phyloP scores from a whole-genome alignment of 2,797 vertebrate species.

The Xenentodon cancila region DNA sequence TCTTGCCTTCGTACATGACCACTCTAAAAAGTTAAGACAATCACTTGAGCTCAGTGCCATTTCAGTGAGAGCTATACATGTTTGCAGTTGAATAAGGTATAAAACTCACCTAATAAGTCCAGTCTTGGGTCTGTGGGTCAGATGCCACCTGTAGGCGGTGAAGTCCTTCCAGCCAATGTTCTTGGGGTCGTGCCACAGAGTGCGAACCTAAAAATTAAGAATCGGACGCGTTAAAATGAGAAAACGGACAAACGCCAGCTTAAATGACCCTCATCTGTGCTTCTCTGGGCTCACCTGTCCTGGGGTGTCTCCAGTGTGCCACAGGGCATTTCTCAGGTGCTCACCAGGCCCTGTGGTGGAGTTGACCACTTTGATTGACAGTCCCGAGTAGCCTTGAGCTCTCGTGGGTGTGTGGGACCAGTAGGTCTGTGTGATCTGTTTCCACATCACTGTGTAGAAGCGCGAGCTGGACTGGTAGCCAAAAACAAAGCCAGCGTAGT shows the following conservation, averaged over 20 bases:
- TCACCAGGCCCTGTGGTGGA: constrained; percentile 98
- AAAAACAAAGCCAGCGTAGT: constrained; percentile 98
- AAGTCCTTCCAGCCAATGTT: constrained; percentile 99
- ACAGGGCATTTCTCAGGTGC: constrained; percentile 97
- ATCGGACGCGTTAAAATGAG: constrained; percentile 20
- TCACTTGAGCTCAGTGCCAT: constrained; percentile 27
- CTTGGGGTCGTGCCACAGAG: constrained; percentile 98
- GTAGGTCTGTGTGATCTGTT: constrained; percentile 98
- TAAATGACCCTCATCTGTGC: neutral
- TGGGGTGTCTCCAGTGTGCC: constrained; percentile 97
- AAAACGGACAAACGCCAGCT: constrained; percentile 12
- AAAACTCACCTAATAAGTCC: constrained; percentile 92
- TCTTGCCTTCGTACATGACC: constrained; percentile 98
- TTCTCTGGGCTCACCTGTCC: constrained; percentile 86
- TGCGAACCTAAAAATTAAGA: constrained; percentile 86
- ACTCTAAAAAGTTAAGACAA: constrained; percentile 80
- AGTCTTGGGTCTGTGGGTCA: constrained; percentile 96
- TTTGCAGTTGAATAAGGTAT: constrained; percentile 9
- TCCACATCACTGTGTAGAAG: constrained; percentile 99
- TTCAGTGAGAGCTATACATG: neutral
- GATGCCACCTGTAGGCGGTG: constrained; percentile 98
- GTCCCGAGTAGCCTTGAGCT: constrained; percentile 97
- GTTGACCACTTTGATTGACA: constrained; percentile 98
- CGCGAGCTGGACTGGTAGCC: constrained; percentile 98
- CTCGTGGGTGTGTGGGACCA: constrained; percentile 94